Conservation (phyloP, 2,797 vertebrate species). For the Pogonophryne albipinna region DNA sequence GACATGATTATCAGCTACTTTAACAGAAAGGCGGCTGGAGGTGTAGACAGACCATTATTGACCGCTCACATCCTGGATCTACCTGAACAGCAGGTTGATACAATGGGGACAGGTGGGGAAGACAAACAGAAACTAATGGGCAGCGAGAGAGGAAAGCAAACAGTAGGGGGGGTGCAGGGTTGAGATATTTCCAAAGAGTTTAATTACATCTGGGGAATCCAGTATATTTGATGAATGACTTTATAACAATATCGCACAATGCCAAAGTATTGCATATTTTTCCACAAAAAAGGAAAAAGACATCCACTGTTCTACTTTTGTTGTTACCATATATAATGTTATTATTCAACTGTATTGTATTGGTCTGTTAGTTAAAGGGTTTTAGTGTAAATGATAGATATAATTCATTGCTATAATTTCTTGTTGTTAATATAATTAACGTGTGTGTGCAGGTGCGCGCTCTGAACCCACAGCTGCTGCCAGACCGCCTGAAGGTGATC, state of each 20-base stretch:
- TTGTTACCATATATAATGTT: neutral
- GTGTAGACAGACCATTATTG: conserved; percentile 10
- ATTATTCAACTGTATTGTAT: neutral
- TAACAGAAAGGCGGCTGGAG: neutral
- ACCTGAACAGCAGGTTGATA: conserved; percentile 56
- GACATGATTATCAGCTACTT: neutral
- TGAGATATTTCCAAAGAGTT: neutral
- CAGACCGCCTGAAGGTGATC: conserved; percentile 97
- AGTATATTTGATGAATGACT: neutral
- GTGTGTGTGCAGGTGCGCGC: conserved; percentile 87
- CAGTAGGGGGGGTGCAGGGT: neutral
- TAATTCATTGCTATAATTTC: neutral
- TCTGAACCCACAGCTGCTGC: conserved; percentile 95
- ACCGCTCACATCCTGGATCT: conserved; percentile 42
- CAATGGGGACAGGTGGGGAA: conserved; percentile 14
- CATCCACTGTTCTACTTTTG: neutral
- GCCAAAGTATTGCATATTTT: neutral
- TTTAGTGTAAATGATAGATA: neutral
- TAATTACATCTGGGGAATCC: neutral
- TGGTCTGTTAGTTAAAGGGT: neutral
- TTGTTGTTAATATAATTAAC: neutral
- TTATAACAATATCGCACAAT: neutral
- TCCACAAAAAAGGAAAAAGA: neutral
- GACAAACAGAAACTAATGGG: conserved; percentile 29
- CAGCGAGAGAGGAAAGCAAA: conserved; percentile 32